Evolutionary conservation across 2,113 vertebrate species (phyloP), one percentile per base, ranked within the genome.

Genomic region (Rynchops niger): DNA sequence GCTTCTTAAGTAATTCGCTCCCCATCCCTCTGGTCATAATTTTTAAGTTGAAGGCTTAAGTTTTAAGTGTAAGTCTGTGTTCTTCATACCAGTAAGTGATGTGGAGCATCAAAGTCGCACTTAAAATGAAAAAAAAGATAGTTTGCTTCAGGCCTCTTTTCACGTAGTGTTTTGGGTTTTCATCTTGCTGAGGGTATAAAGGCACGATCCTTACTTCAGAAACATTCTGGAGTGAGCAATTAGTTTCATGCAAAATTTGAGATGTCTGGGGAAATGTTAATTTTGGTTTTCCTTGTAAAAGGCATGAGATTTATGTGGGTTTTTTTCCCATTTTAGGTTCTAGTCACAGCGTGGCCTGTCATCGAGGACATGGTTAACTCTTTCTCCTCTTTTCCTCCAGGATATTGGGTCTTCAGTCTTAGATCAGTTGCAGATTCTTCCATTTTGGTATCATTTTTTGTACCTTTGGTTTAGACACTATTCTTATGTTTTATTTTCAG

Each of bases 241-340:
- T 94, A 66, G 22, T 66, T 96, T 91, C 72, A 66, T 74, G 61
- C 65, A 95, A 94, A 93, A 89, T 91, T 71, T 89, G 65, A 91
- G 36, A 52, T 84, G 69, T 70, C 86, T 86, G 52, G 73, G 56
- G 47, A 81, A 94, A 78, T 66, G 72, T 62, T 86, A 93, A 84
- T 91, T 95, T 89, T 70, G 13, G 17, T 17, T 86, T 95, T 95
- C 43, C 20, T 93, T 34, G 32, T 47, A 74, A 66, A 81, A 84
- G 16, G 12, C 56, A 47, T 55, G 32, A 43, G 30, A 93, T 89
- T 50, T 45, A 58, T 58, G 47, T 34, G 42, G 34, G 34, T 2
- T 9, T 83, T 82, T 74, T 34, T 56, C 34, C 47, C 15, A 15
- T 74, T 89, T 92, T 55, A 66, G 29, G 66, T 92, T 87, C 73